A percentile compares a stretch with the other conserved stretches of the same genome.
These are phyloP conservation scores for Calameuta pallipes DNA, from an alignment of 2,888 invertebrate species.

Conservation along the genomic window DNA sequence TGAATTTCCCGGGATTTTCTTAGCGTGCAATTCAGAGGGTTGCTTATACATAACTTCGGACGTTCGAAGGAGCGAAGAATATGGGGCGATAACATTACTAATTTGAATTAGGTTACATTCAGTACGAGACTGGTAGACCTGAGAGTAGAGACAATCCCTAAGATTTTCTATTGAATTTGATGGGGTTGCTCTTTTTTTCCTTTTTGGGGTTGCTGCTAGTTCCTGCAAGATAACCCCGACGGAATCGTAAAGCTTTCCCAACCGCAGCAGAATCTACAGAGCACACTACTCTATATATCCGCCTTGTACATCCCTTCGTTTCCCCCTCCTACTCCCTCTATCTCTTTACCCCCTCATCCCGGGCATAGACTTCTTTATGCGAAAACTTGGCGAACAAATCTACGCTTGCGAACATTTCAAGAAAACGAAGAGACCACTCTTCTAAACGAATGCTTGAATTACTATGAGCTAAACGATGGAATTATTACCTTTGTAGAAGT, in stretches of 20 bases:
- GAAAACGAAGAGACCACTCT: background rate
- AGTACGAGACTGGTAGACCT: background rate
- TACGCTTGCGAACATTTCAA: background rate
- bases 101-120: background rate
- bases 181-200: background rate
- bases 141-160: background rate
- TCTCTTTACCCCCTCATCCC: background rate
- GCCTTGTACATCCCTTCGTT: background rate
- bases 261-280: background rate
- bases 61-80: background rate
- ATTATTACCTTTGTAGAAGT: background rate
- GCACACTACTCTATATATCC: background rate
- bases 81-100: background rate
- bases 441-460: background rate
- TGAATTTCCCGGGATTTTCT: background rate
- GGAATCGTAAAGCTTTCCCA: background rate
- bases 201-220: background rate
- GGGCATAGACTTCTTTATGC: background rate
- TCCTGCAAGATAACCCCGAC: background rate
- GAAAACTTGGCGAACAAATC: background rate
- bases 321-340: background rate
- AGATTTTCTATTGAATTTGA: background rate
- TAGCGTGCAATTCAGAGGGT: background rate
- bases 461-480: background rate
- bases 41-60: background rate